Conservation (phyloP, 2,797 vertebrate species). For the Tenualosa thibaudeaui region DNA sequence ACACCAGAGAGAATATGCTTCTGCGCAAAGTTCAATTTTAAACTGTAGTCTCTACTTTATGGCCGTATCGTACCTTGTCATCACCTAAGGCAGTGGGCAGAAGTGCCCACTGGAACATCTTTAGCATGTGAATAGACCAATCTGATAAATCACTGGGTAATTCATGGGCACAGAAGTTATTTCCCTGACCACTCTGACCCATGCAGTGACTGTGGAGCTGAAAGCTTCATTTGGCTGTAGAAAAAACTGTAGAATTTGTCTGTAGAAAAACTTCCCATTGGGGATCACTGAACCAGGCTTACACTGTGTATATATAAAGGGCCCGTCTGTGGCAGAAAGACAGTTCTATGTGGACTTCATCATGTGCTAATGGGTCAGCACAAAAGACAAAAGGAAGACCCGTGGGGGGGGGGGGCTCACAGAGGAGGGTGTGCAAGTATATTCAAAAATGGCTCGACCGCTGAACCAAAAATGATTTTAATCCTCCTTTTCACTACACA, state of each 20-base stretch:
- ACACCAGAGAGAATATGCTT: not conserved
- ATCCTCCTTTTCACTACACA: slow-evolving; percentile 20
- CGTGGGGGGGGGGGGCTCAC: not conserved
- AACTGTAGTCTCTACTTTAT: not conserved
- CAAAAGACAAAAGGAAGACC: not conserved
- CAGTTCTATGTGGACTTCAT: not conserved
- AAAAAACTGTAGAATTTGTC: no score
- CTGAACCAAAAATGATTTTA: slow-evolving; percentile 29
- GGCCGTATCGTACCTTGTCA: not conserved
- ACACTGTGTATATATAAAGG: not conserved
- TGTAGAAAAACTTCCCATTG: not conserved
- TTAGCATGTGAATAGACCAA: not conserved
- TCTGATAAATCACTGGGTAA: not conserved
- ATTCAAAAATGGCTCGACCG: slow-evolving; percentile 15
- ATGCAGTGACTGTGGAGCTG: not conserved
- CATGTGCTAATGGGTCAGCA: not conserved
- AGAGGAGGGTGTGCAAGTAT: slow-evolving; percentile 12
- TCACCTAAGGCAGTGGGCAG: not conserved
- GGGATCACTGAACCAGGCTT: not conserved
- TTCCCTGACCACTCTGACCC: not conserved
- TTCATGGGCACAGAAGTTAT: not conserved
- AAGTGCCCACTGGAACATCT: not conserved
- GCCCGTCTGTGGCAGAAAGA: not conserved
- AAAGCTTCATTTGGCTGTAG: not conserved
- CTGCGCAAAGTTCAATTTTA: not conserved